Conservation (phyloP, 2,888 invertebrate genomes). For the Heliconius sara region DNA sequence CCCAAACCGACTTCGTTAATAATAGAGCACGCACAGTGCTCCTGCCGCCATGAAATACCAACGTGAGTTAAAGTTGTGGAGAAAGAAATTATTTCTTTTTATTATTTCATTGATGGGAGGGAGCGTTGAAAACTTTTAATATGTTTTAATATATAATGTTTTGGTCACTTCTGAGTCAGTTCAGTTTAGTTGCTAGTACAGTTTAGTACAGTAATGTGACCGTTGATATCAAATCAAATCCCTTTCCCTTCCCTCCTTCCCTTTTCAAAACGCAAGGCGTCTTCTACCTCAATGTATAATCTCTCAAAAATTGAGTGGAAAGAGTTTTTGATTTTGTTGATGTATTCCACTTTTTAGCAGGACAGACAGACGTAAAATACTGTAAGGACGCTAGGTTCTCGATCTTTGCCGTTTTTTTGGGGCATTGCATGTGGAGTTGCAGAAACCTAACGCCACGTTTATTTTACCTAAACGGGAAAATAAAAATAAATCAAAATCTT, state of each 20-base stretch:
- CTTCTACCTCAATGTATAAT: too few species aligned
- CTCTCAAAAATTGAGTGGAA: too few species aligned
- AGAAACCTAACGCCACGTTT: not conserved
- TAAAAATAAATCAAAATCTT: not conserved
- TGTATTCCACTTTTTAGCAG: too few species aligned
- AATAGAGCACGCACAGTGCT: slow-evolving; percentile 58
- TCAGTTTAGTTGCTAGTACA: too few species aligned
- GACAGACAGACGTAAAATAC: not conserved
- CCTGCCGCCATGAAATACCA: slow-evolving; percentile 61
- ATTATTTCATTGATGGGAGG: slow-evolving; percentile 41
- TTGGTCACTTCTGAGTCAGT: not conserved
- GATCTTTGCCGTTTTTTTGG: not conserved
- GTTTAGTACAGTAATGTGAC: too few species aligned
- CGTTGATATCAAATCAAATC: too few species aligned
- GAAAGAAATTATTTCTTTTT: slow-evolving; percentile 49
- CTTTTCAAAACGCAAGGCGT: too few species aligned
- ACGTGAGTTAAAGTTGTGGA: slow-evolving; percentile 58
- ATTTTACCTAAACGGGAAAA: not conserved
- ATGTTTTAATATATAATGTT: too few species aligned
- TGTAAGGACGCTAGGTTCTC: not conserved
- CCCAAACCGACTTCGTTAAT: slow-evolving; percentile 44
- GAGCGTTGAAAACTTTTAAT: not conserved
- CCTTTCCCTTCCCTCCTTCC: too few species aligned
- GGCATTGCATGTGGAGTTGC: not conserved
- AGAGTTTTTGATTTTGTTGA: too few species aligned